Evolutionary conservation across 2,797 vertebrate genomes (phyloP).

Genomic region (Dendrocincla tyrannina): DNA sequence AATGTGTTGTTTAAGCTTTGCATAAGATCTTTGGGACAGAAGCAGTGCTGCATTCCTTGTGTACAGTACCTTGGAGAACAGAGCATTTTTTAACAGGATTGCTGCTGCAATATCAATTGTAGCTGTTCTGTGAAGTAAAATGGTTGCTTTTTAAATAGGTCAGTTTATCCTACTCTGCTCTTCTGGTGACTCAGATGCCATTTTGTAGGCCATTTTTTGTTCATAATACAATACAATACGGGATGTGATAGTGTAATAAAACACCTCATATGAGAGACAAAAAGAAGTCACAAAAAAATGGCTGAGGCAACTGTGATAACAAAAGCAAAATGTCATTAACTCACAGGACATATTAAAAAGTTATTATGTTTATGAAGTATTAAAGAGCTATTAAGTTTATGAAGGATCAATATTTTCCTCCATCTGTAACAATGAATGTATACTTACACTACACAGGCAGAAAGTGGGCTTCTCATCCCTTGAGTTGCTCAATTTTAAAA

Average conservation of each 20-base stretch:
- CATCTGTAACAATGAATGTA: neutral
- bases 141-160: neutral
- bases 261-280: neutral
- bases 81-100: neutral
- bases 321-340: neutral
- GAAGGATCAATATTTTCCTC: neutral
- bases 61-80: neutral
- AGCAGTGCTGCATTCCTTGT: neutral
- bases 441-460: neutral
- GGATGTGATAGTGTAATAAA: neutral
- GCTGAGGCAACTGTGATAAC: neutral
- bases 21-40: neutral
- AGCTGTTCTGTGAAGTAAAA: neutral
- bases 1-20: neutral
- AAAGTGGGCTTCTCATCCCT: neutral
- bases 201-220: conserved; percentile 3
- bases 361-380: neutral
- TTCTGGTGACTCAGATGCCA: neutral
- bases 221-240: neutral
- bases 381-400: neutral
- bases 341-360: neutral
- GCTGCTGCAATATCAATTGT: neutral
- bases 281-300: neutral
- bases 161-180: neutral
- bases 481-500: neutral